phyloP scores from a whole-genome alignment of 2,797 vertebrate genomes.

The Pantherophis alleghaniensis region DNA sequence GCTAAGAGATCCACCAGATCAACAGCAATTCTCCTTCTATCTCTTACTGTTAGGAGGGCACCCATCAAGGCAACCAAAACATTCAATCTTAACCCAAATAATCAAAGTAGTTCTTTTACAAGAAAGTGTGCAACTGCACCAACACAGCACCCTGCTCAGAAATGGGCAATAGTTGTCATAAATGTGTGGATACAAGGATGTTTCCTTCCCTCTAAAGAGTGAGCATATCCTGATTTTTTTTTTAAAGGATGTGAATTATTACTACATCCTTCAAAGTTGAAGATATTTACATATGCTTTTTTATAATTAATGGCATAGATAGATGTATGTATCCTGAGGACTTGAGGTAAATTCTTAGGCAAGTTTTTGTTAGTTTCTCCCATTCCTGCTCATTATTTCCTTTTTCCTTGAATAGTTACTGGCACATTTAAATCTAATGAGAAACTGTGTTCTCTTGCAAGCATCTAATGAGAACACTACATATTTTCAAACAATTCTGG shows the following conservation, averaged over 20 bases:
- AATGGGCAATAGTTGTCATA: neutral
- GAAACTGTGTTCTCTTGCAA: slow-evolving; percentile 54
- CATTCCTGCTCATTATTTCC: slow-evolving; percentile 49
- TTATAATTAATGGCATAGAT: slow-evolving; percentile 6
- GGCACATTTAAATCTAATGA: slow-evolving; percentile 59
- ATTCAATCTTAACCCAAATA: neutral
- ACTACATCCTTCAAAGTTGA: neutral
- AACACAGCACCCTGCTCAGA: neutral
- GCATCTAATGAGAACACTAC: slow-evolving; percentile 48
- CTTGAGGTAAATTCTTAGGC: neutral
- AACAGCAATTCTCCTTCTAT: neutral
- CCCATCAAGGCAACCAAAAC: neutral
- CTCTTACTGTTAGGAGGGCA: neutral
- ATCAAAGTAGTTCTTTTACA: neutral
- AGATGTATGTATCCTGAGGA: neutral
- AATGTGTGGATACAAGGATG: neutral
- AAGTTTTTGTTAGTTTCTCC: slow-evolving; percentile 2
- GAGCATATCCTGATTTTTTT: neutral
- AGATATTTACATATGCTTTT: neutral
- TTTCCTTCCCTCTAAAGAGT: neutral
- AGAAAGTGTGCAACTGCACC: neutral
- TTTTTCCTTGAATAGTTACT: slow-evolving; percentile 45
- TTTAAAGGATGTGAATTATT: neutral
- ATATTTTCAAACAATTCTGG: slow-evolving; percentile 41
- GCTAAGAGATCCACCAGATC: neutral